Base-by-base conservation (phyloP, 2,113 vertebrate species). In the Typhlomys cinereus region DNA sequence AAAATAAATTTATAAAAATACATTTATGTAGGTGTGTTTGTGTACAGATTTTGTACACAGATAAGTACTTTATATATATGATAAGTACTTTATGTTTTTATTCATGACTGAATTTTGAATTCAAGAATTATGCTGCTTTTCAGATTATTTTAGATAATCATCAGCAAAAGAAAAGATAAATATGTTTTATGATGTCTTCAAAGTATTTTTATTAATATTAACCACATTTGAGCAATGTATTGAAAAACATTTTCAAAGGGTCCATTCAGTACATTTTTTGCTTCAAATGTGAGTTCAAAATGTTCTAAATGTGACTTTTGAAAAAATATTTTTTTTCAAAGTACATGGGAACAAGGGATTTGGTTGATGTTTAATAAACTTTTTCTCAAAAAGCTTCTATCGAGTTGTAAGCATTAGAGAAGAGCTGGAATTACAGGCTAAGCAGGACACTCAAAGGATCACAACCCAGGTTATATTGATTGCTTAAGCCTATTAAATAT, bases 381-480 rank as follows among this genome's bases (percentile, higher is more conserved):
- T 88, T 85, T 25, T 97, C 97, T 95, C 90, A 90, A 95, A 98
- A 88, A 75, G 4, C 61, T 97, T 89, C 85, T 97, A 61, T 78
- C 76, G 83, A 87, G 39, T 80, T 96, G 57, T 96, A 94, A 85
- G 75, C 96, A 97, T 97, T 89, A 96, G 74, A 88, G 88, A 97
- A 89, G 25, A 96, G 39, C 39, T 96, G 21, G 96, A 97, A 97
- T 96, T 95, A 69, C n/a, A 96, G 89, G 59, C 83, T 96, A 96
- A 97, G 81, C 92, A 91, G 54, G 95, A 79, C 39, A 83, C 74
- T 97, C 34, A 95, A 48, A 61, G 95, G 73, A 91, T 82, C 92
- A 76, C 76, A 91, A 89, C 95, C 94, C 73, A 81, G 76, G 20
- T 31, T 91, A 27, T 69, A 97, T 93, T 92, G 93, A 96, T 96